Conservation (phyloP, 2,797 vertebrate species). For the Danio jaintianensis region DNA sequence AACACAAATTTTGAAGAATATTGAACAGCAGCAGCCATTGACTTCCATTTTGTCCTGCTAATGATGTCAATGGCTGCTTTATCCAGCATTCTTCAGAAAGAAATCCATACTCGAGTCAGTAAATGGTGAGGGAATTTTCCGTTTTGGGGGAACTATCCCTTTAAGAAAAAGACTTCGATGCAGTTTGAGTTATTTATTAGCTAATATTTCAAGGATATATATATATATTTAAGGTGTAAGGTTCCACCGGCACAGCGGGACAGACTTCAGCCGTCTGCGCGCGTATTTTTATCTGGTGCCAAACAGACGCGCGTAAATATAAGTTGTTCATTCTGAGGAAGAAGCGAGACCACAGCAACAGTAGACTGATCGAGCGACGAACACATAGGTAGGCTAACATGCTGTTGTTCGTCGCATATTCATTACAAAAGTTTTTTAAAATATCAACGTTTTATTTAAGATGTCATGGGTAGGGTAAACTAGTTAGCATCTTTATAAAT, state of each 20-base stretch:
- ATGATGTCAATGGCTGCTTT: too few relatives aligned
- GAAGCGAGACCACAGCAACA: not conserved
- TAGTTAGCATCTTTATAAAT: too few relatives aligned
- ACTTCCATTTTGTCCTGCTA: too few relatives aligned
- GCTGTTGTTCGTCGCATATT: too few relatives aligned
- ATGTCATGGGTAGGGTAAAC: not conserved
- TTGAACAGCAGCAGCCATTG: too few relatives aligned
- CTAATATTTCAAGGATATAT: conserved; percentile 8
- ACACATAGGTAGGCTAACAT: not conserved
- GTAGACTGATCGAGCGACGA: too few relatives aligned
- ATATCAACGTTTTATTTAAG: not conserved
- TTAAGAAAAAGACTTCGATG: not conserved
- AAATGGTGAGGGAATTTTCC: too few relatives aligned
- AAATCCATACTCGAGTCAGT: too few relatives aligned
- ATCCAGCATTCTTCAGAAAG: too few relatives aligned
- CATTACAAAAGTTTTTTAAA: too few relatives aligned
- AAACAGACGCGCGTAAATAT: not conserved
- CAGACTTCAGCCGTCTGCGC: not conserved
- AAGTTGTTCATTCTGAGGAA: not conserved
- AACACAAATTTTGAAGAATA: too few relatives aligned
- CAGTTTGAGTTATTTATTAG: not conserved
- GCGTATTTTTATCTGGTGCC: conserved; percentile 42
- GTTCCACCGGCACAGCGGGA: not conserved
- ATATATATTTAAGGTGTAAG: not conserved
- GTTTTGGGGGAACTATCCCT: too few relatives aligned